These are phyloP conservation scores for Sesamia nonagrioides DNA, from an alignment of 1,140 invertebrate genomes.

Conservation along the genomic window DNA sequence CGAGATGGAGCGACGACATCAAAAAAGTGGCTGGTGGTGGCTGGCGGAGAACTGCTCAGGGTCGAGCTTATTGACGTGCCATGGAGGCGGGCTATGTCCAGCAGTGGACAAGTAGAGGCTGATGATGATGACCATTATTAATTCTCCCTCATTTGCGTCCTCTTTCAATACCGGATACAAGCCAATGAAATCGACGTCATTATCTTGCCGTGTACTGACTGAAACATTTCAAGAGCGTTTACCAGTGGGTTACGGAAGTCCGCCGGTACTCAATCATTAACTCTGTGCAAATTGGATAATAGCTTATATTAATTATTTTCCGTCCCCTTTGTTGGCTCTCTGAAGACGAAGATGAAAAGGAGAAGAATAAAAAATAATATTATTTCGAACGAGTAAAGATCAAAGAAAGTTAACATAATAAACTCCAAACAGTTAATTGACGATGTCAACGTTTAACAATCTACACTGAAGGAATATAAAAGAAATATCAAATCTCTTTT, in stretches of 20 bases:
- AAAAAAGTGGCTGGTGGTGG: no score
- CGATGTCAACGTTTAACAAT: slow-evolving; percentile 16
- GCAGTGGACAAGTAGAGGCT: no score
- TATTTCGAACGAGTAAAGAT: slow-evolving; percentile 1
- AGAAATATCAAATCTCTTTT: slow-evolving; percentile 26
- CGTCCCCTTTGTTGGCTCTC: not conserved
- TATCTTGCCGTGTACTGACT: not conserved
- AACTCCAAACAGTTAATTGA: slow-evolving; percentile 21
- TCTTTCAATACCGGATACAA: no score
- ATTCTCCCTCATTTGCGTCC: no score
- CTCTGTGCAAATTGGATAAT: slow-evolving; percentile 8
- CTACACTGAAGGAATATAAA: slow-evolving; percentile 28
- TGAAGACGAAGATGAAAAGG: not conserved
- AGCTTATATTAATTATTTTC: not conserved
- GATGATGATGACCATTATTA: no score
- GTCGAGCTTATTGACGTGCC: no score
- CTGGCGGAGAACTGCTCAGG: no score
- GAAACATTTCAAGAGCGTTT: not conserved
- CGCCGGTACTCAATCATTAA: not conserved
- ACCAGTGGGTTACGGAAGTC: not conserved
- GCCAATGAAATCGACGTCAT: not conserved
- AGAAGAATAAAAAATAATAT: slow-evolving; percentile 2
- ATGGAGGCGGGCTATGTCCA: no score
- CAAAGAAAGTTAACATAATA: slow-evolving; percentile 1
- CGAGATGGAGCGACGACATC: no score